phyloP scores from a whole-genome alignment of 2,888 invertebrate species.

The Leptinotarsa juncta region DNA sequence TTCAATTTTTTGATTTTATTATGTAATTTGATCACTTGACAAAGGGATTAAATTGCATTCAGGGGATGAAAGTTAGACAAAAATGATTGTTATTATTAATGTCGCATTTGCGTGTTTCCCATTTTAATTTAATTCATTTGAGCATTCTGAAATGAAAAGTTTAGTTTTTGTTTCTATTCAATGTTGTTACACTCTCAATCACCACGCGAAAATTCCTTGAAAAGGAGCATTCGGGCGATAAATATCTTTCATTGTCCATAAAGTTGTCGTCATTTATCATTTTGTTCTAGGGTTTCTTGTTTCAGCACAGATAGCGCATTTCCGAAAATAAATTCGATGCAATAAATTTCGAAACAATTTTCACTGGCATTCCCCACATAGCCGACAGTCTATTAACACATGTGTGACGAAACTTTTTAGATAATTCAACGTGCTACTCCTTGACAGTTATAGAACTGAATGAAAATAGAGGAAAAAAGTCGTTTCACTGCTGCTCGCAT shows the following conservation, averaged over 20 bases:
- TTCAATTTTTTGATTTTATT: too few species aligned
- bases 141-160: not conserved
- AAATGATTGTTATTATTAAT: too few species aligned
- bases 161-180: not conserved
- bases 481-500: slow-evolving; percentile 2
- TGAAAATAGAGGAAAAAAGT: slow-evolving; percentile 17
- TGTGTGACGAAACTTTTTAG: slow-evolving; percentile 15
- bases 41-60: too few species aligned
- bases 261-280: slow-evolving; percentile 14
- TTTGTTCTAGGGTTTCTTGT: slow-evolving; percentile 9
- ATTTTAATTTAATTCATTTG: not conserved
- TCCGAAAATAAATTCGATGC: slow-evolving; percentile 13
- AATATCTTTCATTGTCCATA: slow-evolving; percentile 15
- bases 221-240: not conserved
- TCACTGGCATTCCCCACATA: slow-evolving; percentile 8
- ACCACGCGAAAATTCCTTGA: not conserved
- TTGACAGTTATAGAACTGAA: slow-evolving; percentile 17
- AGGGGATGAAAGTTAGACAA: too few species aligned
- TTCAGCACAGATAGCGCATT: not conserved
- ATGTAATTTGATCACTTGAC: too few species aligned
- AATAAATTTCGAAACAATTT: slow-evolving; percentile 20
- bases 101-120: too few species aligned
- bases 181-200: not conserved
- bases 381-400: slow-evolving; percentile 13
- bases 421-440: not conserved